Base-by-base conservation (phyloP, 2,113 vertebrate species). In the Deroptyus accipitrinus region DNA sequence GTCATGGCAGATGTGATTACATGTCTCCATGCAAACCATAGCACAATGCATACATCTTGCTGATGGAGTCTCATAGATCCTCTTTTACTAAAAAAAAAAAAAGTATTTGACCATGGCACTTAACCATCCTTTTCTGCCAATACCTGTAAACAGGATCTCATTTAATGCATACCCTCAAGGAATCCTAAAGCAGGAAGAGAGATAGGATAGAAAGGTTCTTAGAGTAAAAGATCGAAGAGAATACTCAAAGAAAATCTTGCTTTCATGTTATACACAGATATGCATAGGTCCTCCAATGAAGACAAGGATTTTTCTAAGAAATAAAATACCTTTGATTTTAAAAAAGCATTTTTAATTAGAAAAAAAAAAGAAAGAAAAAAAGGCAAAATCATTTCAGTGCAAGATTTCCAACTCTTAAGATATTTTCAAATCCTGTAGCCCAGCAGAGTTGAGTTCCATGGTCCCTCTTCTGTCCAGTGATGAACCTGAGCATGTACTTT, bases 1-100 rank as follows among this genome's bases (percentile, higher is more conserved):
- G 0, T 55, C 31, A 17, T 1, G 17, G 30, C 18, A 25, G 14
- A 14, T 7, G 16, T 5, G 11, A 18, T 64, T 28, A 22, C 5
- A 13, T 6, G 10, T 37, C 17, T 37, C 28, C 13, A 42, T 37
- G 25, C 19, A 42, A 70, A 23, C 33, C 14, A 13, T 9, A 35
- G 13, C 8, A 5, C 13, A 61, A 59, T 10, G 27, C 10, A 19
- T 10, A 17, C 18, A 27, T 39, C 39, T 52, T 24, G 18, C 16
- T 52, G 31, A 67, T 19, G 44, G 44, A 52, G 8, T 12, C 17
- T 51, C 52, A 37, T 6, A 67, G 52, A 33, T 11, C 14, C 19
- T 64, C 13, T 33, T 70, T 17, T 37, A 37, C 10, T 39, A 83
- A 37, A 75, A 54, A 30, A 2, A 13, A 42, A 37, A 33, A 39